Percentiles rank a stretch among this genome's conserved stretches.
These are phyloP conservation scores for Drosophila percnosoma DNA, from an alignment of 2,888 invertebrate genomes.

Conservation along the genomic window DNA sequence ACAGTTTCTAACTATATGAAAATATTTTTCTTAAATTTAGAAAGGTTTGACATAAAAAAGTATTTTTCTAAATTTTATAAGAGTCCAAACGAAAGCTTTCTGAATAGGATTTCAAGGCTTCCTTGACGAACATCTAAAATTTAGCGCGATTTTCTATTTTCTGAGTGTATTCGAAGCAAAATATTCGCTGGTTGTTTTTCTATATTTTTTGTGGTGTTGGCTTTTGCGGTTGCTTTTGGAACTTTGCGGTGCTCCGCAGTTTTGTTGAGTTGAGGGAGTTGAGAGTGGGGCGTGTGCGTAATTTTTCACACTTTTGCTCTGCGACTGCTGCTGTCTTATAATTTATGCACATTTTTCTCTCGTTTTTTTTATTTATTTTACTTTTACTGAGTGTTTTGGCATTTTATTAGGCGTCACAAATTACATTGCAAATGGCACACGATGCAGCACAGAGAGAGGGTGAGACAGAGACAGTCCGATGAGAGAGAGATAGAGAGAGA, in stretches of 20 bases:
- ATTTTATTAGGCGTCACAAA: slow-evolving; percentile 70
- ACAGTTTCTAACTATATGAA: not conserved
- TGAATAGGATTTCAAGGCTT: too few species aligned
- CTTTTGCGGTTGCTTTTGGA: slow-evolving; percentile 38
- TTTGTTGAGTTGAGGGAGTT: not conserved
- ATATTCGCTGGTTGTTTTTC: slow-evolving; percentile 20
- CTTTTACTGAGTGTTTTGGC: slow-evolving; percentile 61
- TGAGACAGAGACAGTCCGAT: not conserved
- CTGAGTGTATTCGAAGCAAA: slow-evolving; percentile 22
- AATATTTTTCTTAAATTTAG: not conserved
- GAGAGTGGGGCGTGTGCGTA: slow-evolving; percentile 58
- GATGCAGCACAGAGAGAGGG: slow-evolving; percentile 19
- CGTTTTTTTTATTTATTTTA: slow-evolving; percentile 54
- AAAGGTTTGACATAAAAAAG: not conserved
- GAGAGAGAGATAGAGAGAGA: not conserved
- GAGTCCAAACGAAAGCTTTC: not conserved
- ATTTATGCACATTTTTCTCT: slow-evolving; percentile 63
- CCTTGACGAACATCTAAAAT: not conserved
- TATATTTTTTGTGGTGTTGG: slow-evolving; percentile 10
- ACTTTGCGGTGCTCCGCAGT: slow-evolving; percentile 36
- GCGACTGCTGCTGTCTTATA: slow-evolving; percentile 48
- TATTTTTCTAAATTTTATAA: too few species aligned
- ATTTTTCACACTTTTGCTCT: slow-evolving; percentile 62
- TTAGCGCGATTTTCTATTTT: not conserved
- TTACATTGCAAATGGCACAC: slow-evolving; percentile 65